These are phyloP conservation scores for Anser cygnoides DNA, from an alignment of 2,113 vertebrate genomes.

Conservation along the genomic window DNA sequence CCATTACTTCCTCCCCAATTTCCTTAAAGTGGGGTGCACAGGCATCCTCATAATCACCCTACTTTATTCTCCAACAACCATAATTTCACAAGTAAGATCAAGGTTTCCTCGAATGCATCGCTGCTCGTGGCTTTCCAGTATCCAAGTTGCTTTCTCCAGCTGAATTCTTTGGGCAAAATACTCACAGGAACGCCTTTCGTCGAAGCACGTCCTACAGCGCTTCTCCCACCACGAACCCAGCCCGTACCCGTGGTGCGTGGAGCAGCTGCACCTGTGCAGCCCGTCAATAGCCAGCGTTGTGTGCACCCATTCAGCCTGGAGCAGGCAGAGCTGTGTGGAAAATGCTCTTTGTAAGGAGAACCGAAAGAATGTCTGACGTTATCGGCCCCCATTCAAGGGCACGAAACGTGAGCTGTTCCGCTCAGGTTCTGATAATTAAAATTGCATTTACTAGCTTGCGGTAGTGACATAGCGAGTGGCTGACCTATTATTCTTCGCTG, in stretches of 20 bases:
- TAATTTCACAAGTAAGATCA: neutral
- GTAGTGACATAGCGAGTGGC: neutral
- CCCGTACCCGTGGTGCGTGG: no score
- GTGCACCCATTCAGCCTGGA: fast-evolving
- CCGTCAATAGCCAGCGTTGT: neutral
- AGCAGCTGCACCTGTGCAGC: no score
- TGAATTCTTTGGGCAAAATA: neutral
- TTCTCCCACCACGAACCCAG: fast-evolving
- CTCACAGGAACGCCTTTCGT: neutral
- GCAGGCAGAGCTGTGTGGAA: neutral
- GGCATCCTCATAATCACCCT: fast-evolving
- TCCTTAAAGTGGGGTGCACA: fast-evolving
- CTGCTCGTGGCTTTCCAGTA: neutral
- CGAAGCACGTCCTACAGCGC: fast-evolving
- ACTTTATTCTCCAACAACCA: neutral
- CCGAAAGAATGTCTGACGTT: neutral
- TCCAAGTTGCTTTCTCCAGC: neutral
- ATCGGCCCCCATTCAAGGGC: neutral
- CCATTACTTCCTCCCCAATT: neutral
- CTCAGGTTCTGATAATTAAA: neutral
- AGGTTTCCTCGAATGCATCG: neutral
- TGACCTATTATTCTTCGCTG: neutral
- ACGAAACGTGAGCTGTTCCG: neutral
- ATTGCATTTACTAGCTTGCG: neutral
- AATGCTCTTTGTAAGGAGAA: neutral